Conservation (phyloP, 2,888 invertebrate genomes). For the Oscheius onirici region DNA sequence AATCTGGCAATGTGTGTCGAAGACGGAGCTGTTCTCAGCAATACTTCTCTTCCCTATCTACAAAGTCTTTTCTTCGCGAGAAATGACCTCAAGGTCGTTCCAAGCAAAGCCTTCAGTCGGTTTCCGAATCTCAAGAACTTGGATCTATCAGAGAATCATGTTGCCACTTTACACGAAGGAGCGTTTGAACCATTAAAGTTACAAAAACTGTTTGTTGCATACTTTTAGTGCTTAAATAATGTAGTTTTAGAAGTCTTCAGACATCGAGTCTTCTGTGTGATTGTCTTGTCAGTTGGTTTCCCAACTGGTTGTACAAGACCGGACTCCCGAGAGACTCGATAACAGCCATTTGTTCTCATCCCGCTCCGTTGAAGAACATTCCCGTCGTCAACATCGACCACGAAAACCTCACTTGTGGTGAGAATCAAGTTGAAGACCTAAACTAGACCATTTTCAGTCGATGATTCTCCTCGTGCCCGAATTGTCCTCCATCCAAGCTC, state of each 20-base stretch:
- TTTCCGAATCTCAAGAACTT: slow-evolving; percentile 55
- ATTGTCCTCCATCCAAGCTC: slow-evolving; percentile 45
- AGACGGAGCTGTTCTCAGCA: slow-evolving; percentile 58
- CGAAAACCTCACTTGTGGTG: slow-evolving; percentile 51
- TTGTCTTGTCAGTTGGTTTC: slow-evolving; percentile 57
- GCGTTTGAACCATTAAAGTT: slow-evolving; percentile 57
- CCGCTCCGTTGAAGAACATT: slow-evolving; percentile 38
- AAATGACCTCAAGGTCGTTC: slow-evolving; percentile 30
- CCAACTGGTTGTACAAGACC: slow-evolving; percentile 46
- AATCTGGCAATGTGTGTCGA: slow-evolving; percentile 60
- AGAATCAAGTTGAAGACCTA: neutral
- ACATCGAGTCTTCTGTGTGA: slow-evolving; percentile 56
- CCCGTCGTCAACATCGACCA: slow-evolving; percentile 50
- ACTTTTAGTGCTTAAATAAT: neutral
- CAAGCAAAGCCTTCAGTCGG: slow-evolving; percentile 48
- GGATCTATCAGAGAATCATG: slow-evolving; percentile 58
- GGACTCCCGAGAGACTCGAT: slow-evolving; percentile 39
- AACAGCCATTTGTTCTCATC: slow-evolving; percentile 50
- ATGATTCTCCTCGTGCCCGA: slow-evolving; percentile 54
- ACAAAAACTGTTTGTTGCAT: slow-evolving; percentile 51
- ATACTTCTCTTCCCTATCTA: slow-evolving; percentile 56
- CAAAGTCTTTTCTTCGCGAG: slow-evolving; percentile 29
- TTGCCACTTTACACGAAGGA: slow-evolving; percentile 54
- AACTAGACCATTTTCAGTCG: slow-evolving; percentile 34
- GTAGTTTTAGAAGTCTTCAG: slow-evolving; percentile 41